Base-by-base conservation (phyloP, 2,113 vertebrate genomes). In the Scomber colias region DNA sequence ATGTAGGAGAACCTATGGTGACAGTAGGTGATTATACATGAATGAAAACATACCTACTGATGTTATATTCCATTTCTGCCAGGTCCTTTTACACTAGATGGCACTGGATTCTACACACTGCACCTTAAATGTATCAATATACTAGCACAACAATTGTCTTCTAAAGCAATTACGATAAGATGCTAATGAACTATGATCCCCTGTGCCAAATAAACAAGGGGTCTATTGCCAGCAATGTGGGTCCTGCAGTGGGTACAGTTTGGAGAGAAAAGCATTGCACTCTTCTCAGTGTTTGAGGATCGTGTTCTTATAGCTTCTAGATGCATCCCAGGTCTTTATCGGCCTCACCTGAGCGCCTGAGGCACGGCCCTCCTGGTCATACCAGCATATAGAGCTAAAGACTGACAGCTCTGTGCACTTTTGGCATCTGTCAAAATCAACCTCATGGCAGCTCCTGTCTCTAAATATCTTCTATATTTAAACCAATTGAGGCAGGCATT, bases 361-460 rank as follows among this genome's bases (percentile, higher is more conserved):
- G 59, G 80, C 79, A n/a, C 21, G 27, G n/a, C 60, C 74, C 81
- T 76, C 69, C 77, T 79, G 77, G 75, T 89, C 85, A 65, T 81
- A 78, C 62, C 79, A 81, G 73, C 73, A 75, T 40, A 70, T 79
- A 50, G 59, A 71, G 77, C 71, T 68, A 65, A 70, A 83, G 21
- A 46, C 54, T 71, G 85, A 86, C 82, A 51, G 68, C 16, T 77
- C 71, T 61, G 81, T 48, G 74, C 66, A 46, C 63, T 24, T 84
- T 76, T 79, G 77, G 53, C 83, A 77, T 72, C 65, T 76, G 83
- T 80, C 87, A 83, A 45, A 69, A 44, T 71, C 80, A 46, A 31
- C 77, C 35, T 54, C 60, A 44, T 44, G 60, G 1, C 55, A 31
- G 45, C 40, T 48, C 44, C 70, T 45, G 17, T 64, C 60, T 49